Evolutionary conservation across 2,888 invertebrate genomes (phyloP), one percentile per base, ranked within the genome.

Genomic region (Idaea straminata): DNA sequence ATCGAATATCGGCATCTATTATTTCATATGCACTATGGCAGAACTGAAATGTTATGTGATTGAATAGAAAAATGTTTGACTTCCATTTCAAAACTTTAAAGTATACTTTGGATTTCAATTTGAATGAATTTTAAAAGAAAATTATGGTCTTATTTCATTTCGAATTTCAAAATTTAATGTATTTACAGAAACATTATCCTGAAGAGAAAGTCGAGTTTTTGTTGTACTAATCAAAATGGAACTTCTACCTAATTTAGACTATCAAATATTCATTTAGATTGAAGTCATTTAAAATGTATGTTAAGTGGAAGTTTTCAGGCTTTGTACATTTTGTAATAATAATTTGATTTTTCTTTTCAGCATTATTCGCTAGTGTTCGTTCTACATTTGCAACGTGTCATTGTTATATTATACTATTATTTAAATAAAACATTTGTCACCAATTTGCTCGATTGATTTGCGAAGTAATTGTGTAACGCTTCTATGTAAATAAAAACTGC

Each of bases 261-360:
- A 47, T 47, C 10, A 10, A 10, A 47, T 47, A 10, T 47, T 47
- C 13, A 47, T 47, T 47, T 10, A 47, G 10, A 47, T 47, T 47
- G 47, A 47, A 10, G 7, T 47, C 10, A 47, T 47, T 47, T 7
- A 10, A 2, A 25, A 25, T 25, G 25, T 25, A 25, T 25, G 25
- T 47, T 47, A 0, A 7, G 10, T 47, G 47, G 47, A 47, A 47
- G 47, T 6, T 4, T 13, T 7, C 47, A 47, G 47, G 88, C 86
- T 88, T 89, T 77, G 76, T 78, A 77, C 81, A 77, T 82, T 77
- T 78, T 72, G 72, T 71, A 75, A 75, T 84, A 79, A 82, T 85
- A 84, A 83, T 83, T 82, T 83, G 80, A 83, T 76, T 79, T 83
- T 75, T 88, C 86, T 84, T 89, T 91, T 89, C 90, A 91, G 91